These are phyloP conservation scores for Drosophila obscura DNA, from an alignment of 1,140 invertebrate genomes.

Conservation along the genomic window DNA sequence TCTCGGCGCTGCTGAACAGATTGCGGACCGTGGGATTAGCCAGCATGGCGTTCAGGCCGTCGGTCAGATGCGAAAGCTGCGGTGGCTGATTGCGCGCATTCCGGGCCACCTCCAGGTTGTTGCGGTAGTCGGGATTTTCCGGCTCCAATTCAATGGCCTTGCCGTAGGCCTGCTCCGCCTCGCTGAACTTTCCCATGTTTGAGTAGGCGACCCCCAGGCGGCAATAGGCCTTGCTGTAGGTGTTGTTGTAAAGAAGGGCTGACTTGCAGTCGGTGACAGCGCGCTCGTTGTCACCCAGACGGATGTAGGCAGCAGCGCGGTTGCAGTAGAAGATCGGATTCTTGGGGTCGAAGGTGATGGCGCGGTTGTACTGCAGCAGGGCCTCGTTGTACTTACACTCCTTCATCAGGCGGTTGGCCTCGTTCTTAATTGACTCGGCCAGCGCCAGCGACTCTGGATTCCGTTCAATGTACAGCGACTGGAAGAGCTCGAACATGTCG, in stretches of 20 bases:
- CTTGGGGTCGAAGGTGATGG: constrained; percentile 92
- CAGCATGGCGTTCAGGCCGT: constrained; percentile 69
- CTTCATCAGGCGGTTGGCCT: constrained; percentile 95
- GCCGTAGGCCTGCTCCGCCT: constrained; percentile 93
- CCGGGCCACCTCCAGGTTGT: constrained; percentile 92
- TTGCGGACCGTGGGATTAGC: constrained; percentile 72
- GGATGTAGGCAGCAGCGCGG: constrained; percentile 95
- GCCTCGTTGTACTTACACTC: constrained; percentile 91
- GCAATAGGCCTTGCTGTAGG: constrained; percentile 97
- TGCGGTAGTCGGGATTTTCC: constrained; percentile 94
- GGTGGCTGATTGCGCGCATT: constrained; percentile 86
- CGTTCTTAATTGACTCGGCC: constrained; percentile 91
- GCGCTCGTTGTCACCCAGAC: constrained; percentile 90
- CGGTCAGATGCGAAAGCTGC: constrained; percentile 57
- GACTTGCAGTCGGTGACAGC: constrained; percentile 95
- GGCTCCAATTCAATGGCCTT: constrained; percentile 96
- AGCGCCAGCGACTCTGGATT: constrained; percentile 86
- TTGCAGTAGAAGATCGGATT: constrained; percentile 98
- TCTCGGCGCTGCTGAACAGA: constrained; percentile 71
- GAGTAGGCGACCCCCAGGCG: constrained; percentile 96
- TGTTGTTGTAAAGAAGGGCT: constrained; percentile 93
- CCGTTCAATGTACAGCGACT: constrained; percentile 73
- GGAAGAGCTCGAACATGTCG: constrained; percentile 85
- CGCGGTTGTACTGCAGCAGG: constrained; percentile 91
- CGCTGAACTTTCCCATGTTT: constrained; percentile 90